Base-by-base conservation (phyloP, 2,888 invertebrate species). In the Anodontia alba region DNA sequence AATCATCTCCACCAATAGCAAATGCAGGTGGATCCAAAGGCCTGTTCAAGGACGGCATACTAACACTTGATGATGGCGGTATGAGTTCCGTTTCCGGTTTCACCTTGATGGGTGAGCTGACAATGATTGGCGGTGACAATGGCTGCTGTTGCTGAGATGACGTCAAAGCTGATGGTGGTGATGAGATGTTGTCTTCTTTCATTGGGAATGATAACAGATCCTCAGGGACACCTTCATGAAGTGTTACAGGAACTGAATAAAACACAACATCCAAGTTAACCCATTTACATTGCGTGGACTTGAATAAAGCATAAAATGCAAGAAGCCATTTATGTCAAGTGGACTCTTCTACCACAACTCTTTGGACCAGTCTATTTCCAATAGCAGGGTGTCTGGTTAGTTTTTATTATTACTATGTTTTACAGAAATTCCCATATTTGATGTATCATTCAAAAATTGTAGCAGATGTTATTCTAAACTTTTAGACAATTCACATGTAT, bases 1-100 rank as follows among this genome's bases (percentile, higher is more conserved):
- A 89, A 36, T 93, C 92, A n/a, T 93, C 93, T 38, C 89, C 90
- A 73, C 89, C 89, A 38, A 91, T 84, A 57, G 83, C 84, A 72
- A 92, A 90, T 33, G 87, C 83, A 20, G 83, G 72, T 36, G 76
- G 69, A 7, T 76, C 76, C 66, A 80, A 78, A 62, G 78, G 51
- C 62, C 73, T 79, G 23, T 77, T 80, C 71, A 84, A 81, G 54
- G 74, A 74, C 29, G 80, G 73, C 73, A 73, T 79, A n/a, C 82
- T 78, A 20, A 75, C 76, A 23, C 80, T 80, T 1, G 83, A 76
- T 26, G 78, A 51, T 76, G 51, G 42, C 46, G 36, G 72, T 33
- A 69, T 29, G 62, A 38, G 46, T 31, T 75, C 73, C 51, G 36
- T 26, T 46, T 69, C 69, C 7, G 69, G 69, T 29, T 87, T 85